Evolutionary conservation across 1,140 invertebrate species (phyloP), one percentile per base, ranked within the genome.

Genomic region (Adelges cooleyi): DNA sequence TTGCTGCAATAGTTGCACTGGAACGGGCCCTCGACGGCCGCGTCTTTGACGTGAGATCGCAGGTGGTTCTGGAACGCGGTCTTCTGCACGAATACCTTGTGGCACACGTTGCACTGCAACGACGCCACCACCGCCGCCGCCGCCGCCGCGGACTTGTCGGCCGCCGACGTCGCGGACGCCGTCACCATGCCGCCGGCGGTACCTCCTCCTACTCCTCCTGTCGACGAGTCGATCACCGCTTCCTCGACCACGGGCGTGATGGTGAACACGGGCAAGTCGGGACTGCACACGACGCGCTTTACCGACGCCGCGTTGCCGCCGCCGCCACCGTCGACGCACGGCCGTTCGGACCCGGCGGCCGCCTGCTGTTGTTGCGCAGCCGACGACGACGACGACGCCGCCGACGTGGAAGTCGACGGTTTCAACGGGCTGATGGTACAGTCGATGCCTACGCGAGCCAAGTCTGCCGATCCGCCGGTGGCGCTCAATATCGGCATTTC

Each of bases 1-100:
- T 95, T 95, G 65, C 86, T 82, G 76, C 92, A 96, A 65, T 92
- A 86, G 73, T 90, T 87, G 75, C 92, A 96, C 42, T 86, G 82
- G 75, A 92, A 90, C 5, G 86, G 87, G 75, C 90, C 87, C 8
- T 82, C 79, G 62, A 74, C 75, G 59, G 74, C 75, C n/a, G 80
- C 77, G 67, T 83, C 81, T 2, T 71, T 71, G 10, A 70, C 69
- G 69, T 84, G 82, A 2, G 78, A 78, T 62, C 79, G 75, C 20
- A 82, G 65, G 69, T 83, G 82, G 66, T 78, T 79, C 68, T 82
- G 81, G 67, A 80, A 82, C 1, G 80, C 74, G 66, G 72, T 79
- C 70, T 82, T 83, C 50, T 82, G 79, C 6, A 77, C 72, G 68
- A 82, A 83, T 59, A 73, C 79, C 71, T 84, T 83, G 5, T 78